Evolutionary conservation across 2,113 vertebrate genomes (phyloP), one percentile per base, ranked within the genome.

Genomic region (Beaufortia kweichowensis): DNA sequence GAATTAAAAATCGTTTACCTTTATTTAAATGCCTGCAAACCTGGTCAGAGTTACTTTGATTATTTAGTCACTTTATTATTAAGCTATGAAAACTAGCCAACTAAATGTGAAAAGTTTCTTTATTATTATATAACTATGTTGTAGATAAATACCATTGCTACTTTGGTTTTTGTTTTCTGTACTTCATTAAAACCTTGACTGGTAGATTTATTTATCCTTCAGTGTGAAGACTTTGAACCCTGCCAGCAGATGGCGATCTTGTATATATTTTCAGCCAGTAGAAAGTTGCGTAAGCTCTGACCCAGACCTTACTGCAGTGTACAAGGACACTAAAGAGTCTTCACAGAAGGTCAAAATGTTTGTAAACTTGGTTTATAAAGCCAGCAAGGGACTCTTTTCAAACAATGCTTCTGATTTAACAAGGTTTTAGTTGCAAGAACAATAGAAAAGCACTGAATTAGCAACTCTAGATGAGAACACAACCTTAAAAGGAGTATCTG

Each of bases 211-310:
- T 39, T 39, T 2, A 2, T 53, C 7, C 19, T n/a, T 7, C 48
- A 21, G 19, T 21, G 19, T 21, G n/a, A 35, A n/a, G 8, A 0
- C 26, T 0, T 17, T 7, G 5, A 15, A 0, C 8, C 1, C n/a
- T 35, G 6, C 85, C 90, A 90, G 85, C 85, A 91, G 91, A 78
- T 86, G 89, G 87, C 79, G 15, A 31, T 75, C 23, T 84, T 77
- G 48, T 57, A 76, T 71, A 55, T 70, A 74, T 85, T 76, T 77
- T 81, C 77, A 68, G 6, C 8, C 69, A 76, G 21, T 29, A n/a
- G 10, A 50, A 71, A 59, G 62, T 82, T 87, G 75, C 69, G 7
- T 83, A 78, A 85, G 33, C 39, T 28, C 19, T 21, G 48, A 35
- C 46, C 24, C 39, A 66, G 63, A 1, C 6, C 14, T 35, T 4